A percentile compares a stretch with the other conserved stretches of the same genome.
phyloP scores from a whole-genome alignment of 2,113 vertebrate species.

The Psettodes erumei region DNA sequence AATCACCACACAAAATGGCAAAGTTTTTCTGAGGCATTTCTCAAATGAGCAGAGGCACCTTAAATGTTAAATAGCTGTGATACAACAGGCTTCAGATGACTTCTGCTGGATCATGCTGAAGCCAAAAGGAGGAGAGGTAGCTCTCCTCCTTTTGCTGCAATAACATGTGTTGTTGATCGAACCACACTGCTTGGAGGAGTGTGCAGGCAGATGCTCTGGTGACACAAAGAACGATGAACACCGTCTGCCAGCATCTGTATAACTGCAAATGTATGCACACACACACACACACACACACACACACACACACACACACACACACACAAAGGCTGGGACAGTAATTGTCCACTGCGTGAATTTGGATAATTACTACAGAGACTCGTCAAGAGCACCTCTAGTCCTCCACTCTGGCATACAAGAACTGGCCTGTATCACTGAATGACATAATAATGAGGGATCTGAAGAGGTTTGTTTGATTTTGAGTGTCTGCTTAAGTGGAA shows the following conservation, averaged over 20 bases:
- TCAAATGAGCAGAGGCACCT: background rate
- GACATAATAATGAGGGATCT: conserved; percentile 27
- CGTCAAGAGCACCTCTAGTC: conserved; percentile 13
- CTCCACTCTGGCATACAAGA: background rate
- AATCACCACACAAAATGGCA: background rate
- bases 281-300: conserved; percentile 12
- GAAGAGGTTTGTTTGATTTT: conserved; percentile 41
- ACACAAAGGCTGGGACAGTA: conserved; percentile 18
- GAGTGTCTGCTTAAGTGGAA: conserved; percentile 9
- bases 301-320: no score
- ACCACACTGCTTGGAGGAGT: conserved; percentile 41
- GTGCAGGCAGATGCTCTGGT: conserved; percentile 70
- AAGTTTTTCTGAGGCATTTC: background rate
- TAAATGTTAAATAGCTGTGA: background rate
- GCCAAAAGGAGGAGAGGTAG: conserved; percentile 25
- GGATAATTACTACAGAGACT: conserved; percentile 33
- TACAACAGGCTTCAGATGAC: conserved; percentile 11
- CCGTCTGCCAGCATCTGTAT: conserved; percentile 67
- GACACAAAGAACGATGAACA: conserved; percentile 67
- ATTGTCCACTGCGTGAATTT: conserved; percentile 37
- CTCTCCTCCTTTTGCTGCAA: conserved; percentile 44
- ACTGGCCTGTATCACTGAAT: conserved; percentile 7
- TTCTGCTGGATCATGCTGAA: conserved; percentile 38
- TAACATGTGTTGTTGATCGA: conserved; percentile 69
- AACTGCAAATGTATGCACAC: conserved; percentile 25